A percentile compares a stretch with the other conserved stretches of the same genome.
Conservation (phyloP, 1,140 invertebrate genomes). For the Cyclina sinensis region DNA sequence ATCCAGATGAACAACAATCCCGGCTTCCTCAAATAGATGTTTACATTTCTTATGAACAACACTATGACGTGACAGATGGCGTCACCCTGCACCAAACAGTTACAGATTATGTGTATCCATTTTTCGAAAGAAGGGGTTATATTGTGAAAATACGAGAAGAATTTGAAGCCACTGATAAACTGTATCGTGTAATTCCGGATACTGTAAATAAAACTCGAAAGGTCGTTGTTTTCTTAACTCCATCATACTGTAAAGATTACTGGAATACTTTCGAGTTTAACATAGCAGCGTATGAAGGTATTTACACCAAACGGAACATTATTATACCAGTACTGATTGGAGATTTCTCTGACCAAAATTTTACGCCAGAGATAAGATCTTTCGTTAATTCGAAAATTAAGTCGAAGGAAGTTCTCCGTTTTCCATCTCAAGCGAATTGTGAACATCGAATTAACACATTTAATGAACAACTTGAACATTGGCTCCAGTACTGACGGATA, state of each 20-base stretch:
- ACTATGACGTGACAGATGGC: constrained; percentile 7
- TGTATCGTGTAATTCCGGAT: constrained; percentile 16
- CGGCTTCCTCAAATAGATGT: constrained; percentile 2
- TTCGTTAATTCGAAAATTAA: neutral
- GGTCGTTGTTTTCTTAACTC: constrained; percentile 23
- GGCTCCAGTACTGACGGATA: too few relatives aligned
- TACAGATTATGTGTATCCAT: neutral
- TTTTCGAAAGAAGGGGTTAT: neutral
- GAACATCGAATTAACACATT: neutral
- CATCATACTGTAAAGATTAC: neutral
- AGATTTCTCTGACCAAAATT: neutral
- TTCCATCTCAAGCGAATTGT: neutral
- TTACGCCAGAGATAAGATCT: neutral
- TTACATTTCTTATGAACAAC: constrained; percentile 37
- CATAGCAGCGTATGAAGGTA: constrained; percentile 39
- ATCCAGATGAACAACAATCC: neutral
- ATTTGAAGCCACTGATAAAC: neutral
- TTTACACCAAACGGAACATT: constrained; percentile 35
- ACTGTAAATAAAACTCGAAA: constrained; percentile 5
- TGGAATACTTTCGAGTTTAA: constrained; percentile 57
- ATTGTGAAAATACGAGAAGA: constrained; percentile 10
- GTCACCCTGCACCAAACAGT: neutral
- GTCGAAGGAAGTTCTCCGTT: neutral
- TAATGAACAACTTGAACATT: neutral
- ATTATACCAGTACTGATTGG: constrained; percentile 22